Evolutionary conservation across 1,140 invertebrate genomes (phyloP), one percentile per base, ranked within the genome.

Genomic region (Oncopodura yosiiana): DNA sequence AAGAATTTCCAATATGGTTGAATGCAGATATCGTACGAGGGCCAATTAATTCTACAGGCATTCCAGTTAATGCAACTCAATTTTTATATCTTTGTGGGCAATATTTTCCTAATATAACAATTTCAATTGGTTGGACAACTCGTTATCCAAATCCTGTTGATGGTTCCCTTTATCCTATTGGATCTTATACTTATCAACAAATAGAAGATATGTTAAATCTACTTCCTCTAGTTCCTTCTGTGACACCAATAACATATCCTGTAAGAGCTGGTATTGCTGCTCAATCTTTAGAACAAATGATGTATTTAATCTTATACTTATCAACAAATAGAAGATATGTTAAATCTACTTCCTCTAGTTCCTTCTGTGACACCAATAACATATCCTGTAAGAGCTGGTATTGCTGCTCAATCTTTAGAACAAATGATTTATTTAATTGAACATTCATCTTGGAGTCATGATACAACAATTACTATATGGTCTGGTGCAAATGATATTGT

Each of bases 51-150:
- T 73, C 77, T 0, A 71, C 68, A 2, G 71, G 67, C 0, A 62
- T 66, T 24, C 78, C 80, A 2, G 80, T 93, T 0, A 77, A 89
- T 67, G 69, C 83, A 0, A 71, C 69, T 1, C 66, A 72, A 21
- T 94, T 93, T 69, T 68, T 83, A 69, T 57, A 66, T 63, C 27
- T 74, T 65, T 56, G 75, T 60, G 70, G 71, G 0, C 72, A 77
- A 19, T 68, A 74, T 37, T 81, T 86, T 55, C 77, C 81, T 1
- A 71, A 80, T 9, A 74, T 78, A 3, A 82, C 81, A 0, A 68
- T 93, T 8, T 92, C 87, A 2, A 72, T 90, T 19, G 90, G 90
- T 16, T 94, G 90, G 90, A 89, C 84, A 2, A 90, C 87, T 1
- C 73, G 73, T 38, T 78, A 77, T 62, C 74, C 72, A 3, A n/a